Percentiles rank a stretch among this genome's conserved stretches.
These are phyloP conservation scores for Threskiornis aethiopicus DNA, from an alignment of 2,797 vertebrate species.

Conservation along the genomic window DNA sequence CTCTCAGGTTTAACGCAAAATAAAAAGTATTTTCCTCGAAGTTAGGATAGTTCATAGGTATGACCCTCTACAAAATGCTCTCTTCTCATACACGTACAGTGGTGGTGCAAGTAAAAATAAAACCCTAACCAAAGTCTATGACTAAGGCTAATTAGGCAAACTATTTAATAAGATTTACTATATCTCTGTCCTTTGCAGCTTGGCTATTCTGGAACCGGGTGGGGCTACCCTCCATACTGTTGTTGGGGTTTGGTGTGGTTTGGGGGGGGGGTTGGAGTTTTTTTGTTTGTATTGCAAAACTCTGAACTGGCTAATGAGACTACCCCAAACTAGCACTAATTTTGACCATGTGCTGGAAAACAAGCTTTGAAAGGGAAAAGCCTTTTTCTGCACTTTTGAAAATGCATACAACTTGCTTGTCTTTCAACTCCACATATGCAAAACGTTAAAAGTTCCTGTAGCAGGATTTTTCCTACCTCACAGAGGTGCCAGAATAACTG, in stretches of 20 bases:
- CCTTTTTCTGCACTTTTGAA: not conserved
- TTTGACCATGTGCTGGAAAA: not conserved
- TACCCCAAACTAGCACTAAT: not conserved
- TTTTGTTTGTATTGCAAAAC: not conserved
- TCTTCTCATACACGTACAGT: not conserved
- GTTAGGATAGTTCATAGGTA: not conserved
- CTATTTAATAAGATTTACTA: not conserved
- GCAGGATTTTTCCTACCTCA: not conserved
- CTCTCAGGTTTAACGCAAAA: not conserved
- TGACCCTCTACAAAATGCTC: not conserved
- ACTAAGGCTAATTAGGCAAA: not conserved
- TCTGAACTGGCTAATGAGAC: not conserved
- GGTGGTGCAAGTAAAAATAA: not conserved
- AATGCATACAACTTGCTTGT: not conserved
- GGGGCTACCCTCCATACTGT: not conserved
- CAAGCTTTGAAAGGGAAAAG: not conserved
- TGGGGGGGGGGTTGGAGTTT: fast-evolving
- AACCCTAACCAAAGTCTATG: not conserved
- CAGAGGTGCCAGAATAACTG: not conserved
- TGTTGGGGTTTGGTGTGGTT: not conserved
- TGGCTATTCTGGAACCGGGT: not conserved
- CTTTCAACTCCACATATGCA: not conserved
- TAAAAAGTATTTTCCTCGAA: not conserved
- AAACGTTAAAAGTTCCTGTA: not conserved
- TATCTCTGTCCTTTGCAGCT: not conserved